These are phyloP conservation scores for Serranus cabrilla DNA, from an alignment of 2,797 vertebrate species.

Conservation along the genomic window DNA sequence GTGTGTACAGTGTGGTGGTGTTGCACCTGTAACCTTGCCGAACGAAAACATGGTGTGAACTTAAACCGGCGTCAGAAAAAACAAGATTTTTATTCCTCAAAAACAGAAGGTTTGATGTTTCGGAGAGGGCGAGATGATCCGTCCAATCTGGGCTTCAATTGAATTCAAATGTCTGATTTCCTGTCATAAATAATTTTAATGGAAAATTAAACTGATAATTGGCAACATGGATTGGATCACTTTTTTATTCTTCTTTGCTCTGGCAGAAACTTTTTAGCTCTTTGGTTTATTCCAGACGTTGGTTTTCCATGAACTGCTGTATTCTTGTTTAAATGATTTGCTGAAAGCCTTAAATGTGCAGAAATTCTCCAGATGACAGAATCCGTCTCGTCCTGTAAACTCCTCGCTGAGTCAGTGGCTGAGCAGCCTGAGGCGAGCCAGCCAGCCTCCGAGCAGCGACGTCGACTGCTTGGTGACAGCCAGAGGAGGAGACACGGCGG, in stretches of 20 bases:
- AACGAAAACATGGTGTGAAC: not conserved
- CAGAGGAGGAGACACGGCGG: constrained; percentile 19
- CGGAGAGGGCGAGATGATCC: not conserved
- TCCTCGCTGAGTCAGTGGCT: constrained; percentile 86
- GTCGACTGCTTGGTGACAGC: constrained; percentile 78
- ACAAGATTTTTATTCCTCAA: not conserved
- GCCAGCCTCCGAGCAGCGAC: constrained; percentile 90
- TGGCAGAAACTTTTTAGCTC: not conserved
- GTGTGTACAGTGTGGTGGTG: too few species aligned
- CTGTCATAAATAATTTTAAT: not conserved
- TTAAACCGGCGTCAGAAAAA: not conserved
- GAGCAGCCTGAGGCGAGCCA: constrained; percentile 92
- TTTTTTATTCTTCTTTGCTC: constrained; percentile 1
- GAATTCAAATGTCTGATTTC: not conserved
- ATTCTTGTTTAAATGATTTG: not conserved
- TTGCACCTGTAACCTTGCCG: too few species aligned
- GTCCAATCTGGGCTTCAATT: not conserved
- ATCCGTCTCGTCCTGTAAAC: not conserved
- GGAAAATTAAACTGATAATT: not conserved
- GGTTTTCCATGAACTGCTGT: not conserved
- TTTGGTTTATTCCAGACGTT: not conserved
- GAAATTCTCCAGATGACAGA: not conserved
- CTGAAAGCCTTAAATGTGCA: not conserved
- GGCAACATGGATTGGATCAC: not conserved
- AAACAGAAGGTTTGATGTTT: not conserved